These are phyloP conservation scores for Abrostola triplasia DNA, from an alignment of 2,888 invertebrate species.

Conservation along the genomic window DNA sequence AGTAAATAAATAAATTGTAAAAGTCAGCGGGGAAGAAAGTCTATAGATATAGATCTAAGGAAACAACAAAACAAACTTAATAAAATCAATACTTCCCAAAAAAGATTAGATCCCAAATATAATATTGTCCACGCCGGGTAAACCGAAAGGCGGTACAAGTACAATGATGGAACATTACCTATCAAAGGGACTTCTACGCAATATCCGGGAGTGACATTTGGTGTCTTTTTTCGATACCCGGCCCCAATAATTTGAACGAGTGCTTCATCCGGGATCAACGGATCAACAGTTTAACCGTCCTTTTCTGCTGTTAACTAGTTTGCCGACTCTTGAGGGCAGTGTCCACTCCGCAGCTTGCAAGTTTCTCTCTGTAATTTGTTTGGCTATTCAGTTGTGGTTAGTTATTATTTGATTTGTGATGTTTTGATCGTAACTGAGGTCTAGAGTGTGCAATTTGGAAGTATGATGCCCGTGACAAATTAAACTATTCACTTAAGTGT, in stretches of 20 bases:
- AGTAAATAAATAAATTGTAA: background rate
- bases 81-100: conserved; percentile 35
- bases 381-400: background rate
- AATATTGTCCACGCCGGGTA: conserved; percentile 19
- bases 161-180: conserved; percentile 29
- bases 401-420: conserved; percentile 4
- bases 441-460: background rate
- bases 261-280: conserved; percentile 37
- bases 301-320: conserved; percentile 45
- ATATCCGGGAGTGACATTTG: conserved; percentile 35
- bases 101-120: conserved; percentile 27
- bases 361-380: background rate
- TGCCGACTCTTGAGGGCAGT: conserved; percentile 8
- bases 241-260: conserved; percentile 42
- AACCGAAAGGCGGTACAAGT: conserved; percentile 16
- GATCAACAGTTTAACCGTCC: conserved; percentile 46
- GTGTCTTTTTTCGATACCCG: conserved; percentile 25
- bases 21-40: background rate
- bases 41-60: background rate
- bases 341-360: conserved; percentile 7
- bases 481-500: too few relatives aligned
- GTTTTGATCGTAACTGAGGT: background rate
- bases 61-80: conserved; percentile 15
- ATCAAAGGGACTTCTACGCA: conserved; percentile 27
- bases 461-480: too few relatives aligned